Percentiles rank a stretch among this genome's conserved stretches.
phyloP scores from a whole-genome alignment of 1,140 invertebrate genomes.

The Colletes gigas region DNA sequence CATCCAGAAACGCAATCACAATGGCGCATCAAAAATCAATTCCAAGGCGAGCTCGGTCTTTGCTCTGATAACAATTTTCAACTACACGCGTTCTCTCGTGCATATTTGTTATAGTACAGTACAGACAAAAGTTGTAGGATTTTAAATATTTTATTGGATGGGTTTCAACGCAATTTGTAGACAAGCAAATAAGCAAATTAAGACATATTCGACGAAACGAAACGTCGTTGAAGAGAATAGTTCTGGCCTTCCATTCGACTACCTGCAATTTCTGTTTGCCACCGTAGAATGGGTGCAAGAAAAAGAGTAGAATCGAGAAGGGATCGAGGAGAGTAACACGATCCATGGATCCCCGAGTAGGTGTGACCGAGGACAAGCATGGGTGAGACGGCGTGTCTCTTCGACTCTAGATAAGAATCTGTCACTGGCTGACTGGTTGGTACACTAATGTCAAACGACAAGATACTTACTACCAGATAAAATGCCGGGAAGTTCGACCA shows the following conservation, averaged over 20 bases:
- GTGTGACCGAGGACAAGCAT: conserved; percentile 61
- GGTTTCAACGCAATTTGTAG: no score
- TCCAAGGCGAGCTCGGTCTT: not conserved
- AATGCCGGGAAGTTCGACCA: conserved; percentile 68
- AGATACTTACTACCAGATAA: conserved; percentile 76
- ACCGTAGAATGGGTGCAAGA: conserved; percentile 1
- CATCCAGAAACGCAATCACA: not conserved
- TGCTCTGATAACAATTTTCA: no score
- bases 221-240: not conserved
- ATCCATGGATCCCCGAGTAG: conserved; percentile 48
- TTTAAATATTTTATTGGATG: no score
- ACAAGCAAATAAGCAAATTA: not conserved
- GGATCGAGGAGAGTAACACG: conserved; percentile 25
- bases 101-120: not conserved
- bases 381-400: conserved; percentile 75
- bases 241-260: conserved; percentile 12
- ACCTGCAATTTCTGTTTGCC: conserved; percentile 27
- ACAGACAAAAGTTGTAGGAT: no score
- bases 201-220: not conserved
- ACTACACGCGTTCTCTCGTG: not conserved
- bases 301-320: conserved; percentile 8
- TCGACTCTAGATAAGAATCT: conserved; percentile 74
- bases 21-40: not conserved
- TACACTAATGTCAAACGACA: conserved; percentile 66
- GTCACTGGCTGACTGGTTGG: conserved; percentile 68